Percentiles rank a stretch among this genome's conserved stretches.
Evolutionary conservation across 2,113 vertebrate species (phyloP).

Genomic region (Tympanuchus pallidicinctus): DNA sequence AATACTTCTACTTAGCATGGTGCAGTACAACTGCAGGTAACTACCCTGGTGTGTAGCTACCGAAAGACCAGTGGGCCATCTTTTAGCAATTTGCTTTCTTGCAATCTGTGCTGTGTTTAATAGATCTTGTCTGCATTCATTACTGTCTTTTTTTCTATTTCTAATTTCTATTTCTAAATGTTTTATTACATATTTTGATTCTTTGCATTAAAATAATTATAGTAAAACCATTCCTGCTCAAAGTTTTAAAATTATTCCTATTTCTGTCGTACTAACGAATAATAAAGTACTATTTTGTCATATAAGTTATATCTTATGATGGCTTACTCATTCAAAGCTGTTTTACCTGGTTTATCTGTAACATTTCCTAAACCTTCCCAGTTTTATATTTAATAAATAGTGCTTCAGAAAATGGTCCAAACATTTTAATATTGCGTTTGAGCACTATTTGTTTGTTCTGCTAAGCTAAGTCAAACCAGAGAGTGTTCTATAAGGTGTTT

Average conservation of each 20-base stretch:
- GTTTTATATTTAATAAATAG: background rate
- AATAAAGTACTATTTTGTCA: background rate
- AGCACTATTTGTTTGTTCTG: background rate
- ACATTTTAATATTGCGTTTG: background rate
- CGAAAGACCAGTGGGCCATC: background rate
- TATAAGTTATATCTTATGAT: background rate
- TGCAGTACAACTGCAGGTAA: background rate
- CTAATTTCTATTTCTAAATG: background rate
- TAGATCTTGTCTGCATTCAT: background rate
- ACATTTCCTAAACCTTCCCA: background rate
- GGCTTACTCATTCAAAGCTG: background rate
- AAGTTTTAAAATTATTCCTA: background rate
- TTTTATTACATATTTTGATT: background rate
- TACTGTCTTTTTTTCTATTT: background rate
- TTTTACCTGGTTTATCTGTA: background rate
- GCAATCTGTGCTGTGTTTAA: background rate
- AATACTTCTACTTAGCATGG: background rate
- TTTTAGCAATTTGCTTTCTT: background rate
- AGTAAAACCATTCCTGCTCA: background rate
- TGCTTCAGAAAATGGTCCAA: background rate
- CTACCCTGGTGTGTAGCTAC: background rate
- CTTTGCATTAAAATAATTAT: background rate
- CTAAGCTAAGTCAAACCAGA: background rate
- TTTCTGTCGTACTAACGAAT: background rate
- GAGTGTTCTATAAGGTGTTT: background rate